A percentile compares a stretch with the other conserved stretches of the same genome.
Conservation (phyloP, 2,888 invertebrate genomes). For the Anorthoa munda region DNA sequence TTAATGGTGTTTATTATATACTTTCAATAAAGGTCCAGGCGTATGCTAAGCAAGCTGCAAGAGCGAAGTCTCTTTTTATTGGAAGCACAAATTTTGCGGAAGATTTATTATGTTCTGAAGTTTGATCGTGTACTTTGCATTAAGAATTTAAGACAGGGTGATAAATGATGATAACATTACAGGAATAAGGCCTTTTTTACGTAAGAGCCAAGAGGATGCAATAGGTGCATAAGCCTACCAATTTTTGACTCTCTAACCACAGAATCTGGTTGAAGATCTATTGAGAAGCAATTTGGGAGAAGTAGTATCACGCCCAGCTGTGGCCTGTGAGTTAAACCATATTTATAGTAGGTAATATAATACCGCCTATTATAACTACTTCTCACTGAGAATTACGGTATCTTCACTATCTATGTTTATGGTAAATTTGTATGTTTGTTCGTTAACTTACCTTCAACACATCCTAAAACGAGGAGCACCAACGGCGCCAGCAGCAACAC, state of each 20-base stretch:
- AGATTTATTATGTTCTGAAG: neutral
- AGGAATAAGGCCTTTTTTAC: neutral
- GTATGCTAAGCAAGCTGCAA: neutral
- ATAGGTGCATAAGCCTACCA: neutral
- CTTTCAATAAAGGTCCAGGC: neutral
- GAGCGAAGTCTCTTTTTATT: neutral
- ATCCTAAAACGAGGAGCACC: slow-evolving; percentile 81
- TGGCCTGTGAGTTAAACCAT: neutral
- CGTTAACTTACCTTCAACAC: slow-evolving; percentile 81
- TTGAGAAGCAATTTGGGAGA: neutral
- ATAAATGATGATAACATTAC: neutral
- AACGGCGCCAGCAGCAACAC: slow-evolving; percentile 81
- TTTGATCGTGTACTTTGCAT: neutral
- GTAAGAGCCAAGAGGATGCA: neutral
- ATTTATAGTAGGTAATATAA: neutral
- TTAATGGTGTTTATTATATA: neutral
- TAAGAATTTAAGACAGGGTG: neutral
- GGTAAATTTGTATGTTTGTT: neutral
- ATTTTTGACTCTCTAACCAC: neutral
- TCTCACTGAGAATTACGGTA: neutral
- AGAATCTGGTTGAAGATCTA: neutral
- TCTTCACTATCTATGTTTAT: neutral
- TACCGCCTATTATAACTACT: too few relatives aligned
- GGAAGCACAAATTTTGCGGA: too few relatives aligned
- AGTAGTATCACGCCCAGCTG: neutral